phyloP scores from a whole-genome alignment of 2,888 invertebrate genomes.

The Ophion obscuratus region DNA sequence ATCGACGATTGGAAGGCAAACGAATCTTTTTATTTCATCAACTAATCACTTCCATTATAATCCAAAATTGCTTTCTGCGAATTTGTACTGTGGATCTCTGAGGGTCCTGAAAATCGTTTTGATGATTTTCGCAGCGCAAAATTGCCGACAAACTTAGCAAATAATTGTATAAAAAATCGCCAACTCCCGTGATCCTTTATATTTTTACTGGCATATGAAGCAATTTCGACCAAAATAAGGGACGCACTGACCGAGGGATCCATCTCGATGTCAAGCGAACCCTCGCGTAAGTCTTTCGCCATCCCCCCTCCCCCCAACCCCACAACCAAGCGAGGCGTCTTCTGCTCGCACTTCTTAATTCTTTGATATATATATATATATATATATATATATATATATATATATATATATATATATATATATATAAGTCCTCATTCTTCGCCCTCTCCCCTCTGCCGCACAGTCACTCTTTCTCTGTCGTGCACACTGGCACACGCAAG shows the following conservation, averaged over 20 bases:
- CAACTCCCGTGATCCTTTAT: conserved; percentile 5
- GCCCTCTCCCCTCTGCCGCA: not conserved
- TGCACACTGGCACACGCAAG: too few species aligned
- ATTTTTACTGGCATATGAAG: conserved; percentile 37
- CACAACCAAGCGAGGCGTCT: conserved; percentile 51
- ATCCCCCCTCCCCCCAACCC: conserved; percentile 35
- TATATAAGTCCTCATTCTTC: not conserved
- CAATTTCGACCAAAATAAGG: conserved; percentile 40
- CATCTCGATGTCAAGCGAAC: conserved; percentile 55
- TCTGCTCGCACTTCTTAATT: conserved; percentile 62
- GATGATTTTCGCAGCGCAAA: not conserved
- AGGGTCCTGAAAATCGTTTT: too few species aligned
- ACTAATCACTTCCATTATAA: too few species aligned
- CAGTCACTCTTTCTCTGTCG: conserved; percentile 11
- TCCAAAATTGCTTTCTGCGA: too few species aligned
- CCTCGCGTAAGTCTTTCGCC: conserved; percentile 30
- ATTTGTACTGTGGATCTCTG: too few species aligned
- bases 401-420: not conserved
- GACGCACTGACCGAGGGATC: conserved; percentile 38
- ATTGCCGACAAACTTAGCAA: not conserved
- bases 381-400: not conserved
- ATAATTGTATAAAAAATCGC: conserved; percentile 3
- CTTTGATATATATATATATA: conserved; percentile 20
- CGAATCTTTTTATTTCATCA: too few species aligned
- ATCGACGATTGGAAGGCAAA: too few species aligned